Base-by-base conservation (phyloP, 53 echinoderm and acorn worm species). In the Crossaster papposus region DNA sequence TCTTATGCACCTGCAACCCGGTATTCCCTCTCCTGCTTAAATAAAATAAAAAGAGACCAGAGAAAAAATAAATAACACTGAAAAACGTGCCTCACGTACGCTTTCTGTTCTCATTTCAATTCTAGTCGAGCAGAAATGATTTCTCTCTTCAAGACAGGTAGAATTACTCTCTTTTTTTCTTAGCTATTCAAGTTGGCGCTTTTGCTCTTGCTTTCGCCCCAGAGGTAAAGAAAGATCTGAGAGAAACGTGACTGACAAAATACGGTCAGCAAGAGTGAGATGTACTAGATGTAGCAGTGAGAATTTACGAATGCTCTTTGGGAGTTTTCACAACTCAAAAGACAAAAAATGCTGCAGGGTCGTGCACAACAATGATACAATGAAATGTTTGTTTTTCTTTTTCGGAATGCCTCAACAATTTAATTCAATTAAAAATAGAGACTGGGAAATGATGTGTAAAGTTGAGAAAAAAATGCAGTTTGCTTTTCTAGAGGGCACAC, bases 51-150 rank as follows among this genome's bases (percentile, higher is more conserved):
- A 18, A 11, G 70, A 30, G 70, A n/a, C n/a, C 20, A n/a, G 70
- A 70, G 70, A 55, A 34, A 28, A 81, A 82, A 38, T 31, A 58
- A 58, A 18, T 81, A 81, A 81, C 81, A 35, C 18, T 1, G 68
- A 68, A 62, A 68, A 68, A 68, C 68, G 68, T 68, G 68, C 68
- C 68, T 74, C 17, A 34, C 55, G 81, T 81, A 35, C 18, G 22
- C 58, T 30, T 53, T 22, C 22, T 58, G 34, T 17, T 33, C 81
- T 55, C 58, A 20, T 68, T 68, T 68, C 68, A 28, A 68, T 68
- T 82, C 44, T 82, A 30, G 38, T 68, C 82, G 68, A 18, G 82
- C 65, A 82, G 82, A 82, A 36, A 82, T 82, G 36, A 68, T 82
- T 82, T 37, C 28, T 30, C 33, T 82, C 13, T 38, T 20, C 23